Percentiles rank a stretch among this genome's conserved stretches.
phyloP scores from a whole-genome alignment of 2,113 vertebrate species.

The Amblyornis subalaris region DNA sequence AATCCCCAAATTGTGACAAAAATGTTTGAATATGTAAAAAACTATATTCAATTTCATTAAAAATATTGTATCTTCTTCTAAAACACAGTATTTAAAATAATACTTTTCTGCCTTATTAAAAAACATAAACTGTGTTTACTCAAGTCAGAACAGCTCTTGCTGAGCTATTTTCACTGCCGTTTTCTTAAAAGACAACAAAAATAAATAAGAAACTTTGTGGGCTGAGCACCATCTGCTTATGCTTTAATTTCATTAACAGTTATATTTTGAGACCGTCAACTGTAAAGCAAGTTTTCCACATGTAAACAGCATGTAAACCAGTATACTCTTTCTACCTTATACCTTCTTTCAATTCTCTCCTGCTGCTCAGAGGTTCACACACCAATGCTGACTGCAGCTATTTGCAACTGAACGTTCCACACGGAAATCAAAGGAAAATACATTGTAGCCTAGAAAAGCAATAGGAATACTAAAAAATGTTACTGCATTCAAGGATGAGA shows the following conservation, averaged over 20 bases:
- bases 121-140: not conserved
- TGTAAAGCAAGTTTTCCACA: slow-evolving; percentile 30
- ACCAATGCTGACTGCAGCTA: not conserved
- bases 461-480: not conserved
- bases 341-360: not conserved
- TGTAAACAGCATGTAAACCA: not conserved
- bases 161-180: not conserved
- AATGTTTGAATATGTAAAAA: not conserved
- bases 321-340: not conserved
- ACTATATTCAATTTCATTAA: not conserved
- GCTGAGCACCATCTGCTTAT: slow-evolving; percentile 10
- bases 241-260: slow-evolving; percentile 8
- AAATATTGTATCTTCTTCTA: not conserved
- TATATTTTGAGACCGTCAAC: slow-evolving; percentile 20
- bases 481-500: not conserved
- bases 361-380: not conserved
- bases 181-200: slow-evolving; percentile 22
- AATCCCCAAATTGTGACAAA: not conserved
- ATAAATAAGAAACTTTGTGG: slow-evolving; percentile 6
- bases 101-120: not conserved
- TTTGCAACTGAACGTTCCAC: not conserved
- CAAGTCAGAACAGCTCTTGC: not conserved
- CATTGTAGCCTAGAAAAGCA: not conserved
- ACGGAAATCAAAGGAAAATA: not conserved
- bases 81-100: not conserved